Evolutionary conservation across 2,888 invertebrate genomes (phyloP).

Genomic region (Drosophila aldrichi): DNA sequence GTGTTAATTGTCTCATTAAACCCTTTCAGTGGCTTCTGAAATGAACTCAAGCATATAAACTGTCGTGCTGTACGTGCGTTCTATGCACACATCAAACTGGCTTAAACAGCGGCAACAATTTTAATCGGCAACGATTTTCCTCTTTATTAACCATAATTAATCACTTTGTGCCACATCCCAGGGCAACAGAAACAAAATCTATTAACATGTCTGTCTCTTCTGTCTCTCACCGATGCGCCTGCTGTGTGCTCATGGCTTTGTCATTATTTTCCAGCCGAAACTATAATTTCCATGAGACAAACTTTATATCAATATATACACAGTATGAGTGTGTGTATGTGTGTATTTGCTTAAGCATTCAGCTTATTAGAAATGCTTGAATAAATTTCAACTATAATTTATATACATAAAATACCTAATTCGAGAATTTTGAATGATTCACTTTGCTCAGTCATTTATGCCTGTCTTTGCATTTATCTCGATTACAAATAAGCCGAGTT

Average conservation of each 20-base stretch:
- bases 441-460: constrained; percentile 48
- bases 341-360: constrained; percentile 24
- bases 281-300: constrained; percentile 54
- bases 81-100: constrained; percentile 39
- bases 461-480: constrained; percentile 25
- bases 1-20: constrained; percentile 48
- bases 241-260: constrained; percentile 24
- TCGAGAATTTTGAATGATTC: constrained; percentile 41
- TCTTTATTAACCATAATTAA: constrained; percentile 70
- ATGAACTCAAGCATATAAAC: constrained; percentile 54
- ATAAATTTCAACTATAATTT: constrained; percentile 63
- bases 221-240: neutral
- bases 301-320: constrained; percentile 6
- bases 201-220: constrained; percentile 40
- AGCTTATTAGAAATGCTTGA: constrained; percentile 66
- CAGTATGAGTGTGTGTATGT: neutral
- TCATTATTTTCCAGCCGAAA: constrained; percentile 41
- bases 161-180: constrained; percentile 38
- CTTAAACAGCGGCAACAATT: constrained; percentile 16
- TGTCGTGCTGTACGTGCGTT: constrained; percentile 35
- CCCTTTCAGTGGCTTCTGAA: constrained; percentile 39
- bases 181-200: constrained; percentile 32
- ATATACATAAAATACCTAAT: constrained; percentile 49
- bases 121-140: constrained; percentile 61
- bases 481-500: constrained; percentile 16